Conservation (phyloP, 2,888 invertebrate genomes). For the Notodonta dromedarius region DNA sequence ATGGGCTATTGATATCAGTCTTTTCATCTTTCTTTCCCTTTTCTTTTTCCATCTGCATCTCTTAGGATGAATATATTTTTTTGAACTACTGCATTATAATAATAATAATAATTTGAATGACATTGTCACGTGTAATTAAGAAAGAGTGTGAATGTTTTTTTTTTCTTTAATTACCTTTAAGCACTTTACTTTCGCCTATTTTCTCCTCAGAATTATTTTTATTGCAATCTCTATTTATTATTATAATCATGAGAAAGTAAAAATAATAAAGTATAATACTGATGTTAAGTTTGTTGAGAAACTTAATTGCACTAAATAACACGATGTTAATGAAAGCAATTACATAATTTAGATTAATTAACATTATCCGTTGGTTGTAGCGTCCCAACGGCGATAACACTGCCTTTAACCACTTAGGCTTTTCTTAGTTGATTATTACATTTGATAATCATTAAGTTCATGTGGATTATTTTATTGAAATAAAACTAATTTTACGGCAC, state of each 20-base stretch:
- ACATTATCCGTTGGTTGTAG: constrained; percentile 67
- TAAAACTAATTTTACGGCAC: constrained; percentile 62
- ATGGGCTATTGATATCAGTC: constrained; percentile 55
- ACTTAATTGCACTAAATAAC: constrained; percentile 75
- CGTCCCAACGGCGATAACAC: constrained; percentile 78
- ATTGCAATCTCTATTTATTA: constrained; percentile 64
- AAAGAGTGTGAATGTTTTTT: constrained; percentile 59
- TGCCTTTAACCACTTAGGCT: constrained; percentile 69
- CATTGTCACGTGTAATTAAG: constrained; percentile 49
- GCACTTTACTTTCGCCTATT: constrained; percentile 76
- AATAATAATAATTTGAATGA: constrained; percentile 56
- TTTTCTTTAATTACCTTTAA: constrained; percentile 54
- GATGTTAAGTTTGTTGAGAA: constrained; percentile 61
- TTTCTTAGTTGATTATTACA: constrained; percentile 44
- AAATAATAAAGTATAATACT: constrained; percentile 69
- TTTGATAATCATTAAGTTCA: constrained; percentile 38
- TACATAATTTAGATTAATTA: constrained; percentile 65
- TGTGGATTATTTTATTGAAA: constrained; percentile 41
- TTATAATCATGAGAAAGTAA: constrained; percentile 67
- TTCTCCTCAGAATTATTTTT: constrained; percentile 65
- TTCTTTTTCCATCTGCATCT: constrained; percentile 62
- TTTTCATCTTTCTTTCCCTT: constrained; percentile 57
- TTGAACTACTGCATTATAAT: constrained; percentile 62
- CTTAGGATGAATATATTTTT: constrained; percentile 52
- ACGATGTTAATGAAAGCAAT: constrained; percentile 64